Percentiles rank a stretch among this genome's conserved stretches.
Evolutionary conservation across 64 coral and sea anemone genomes (phyloP).

Genomic region (Astreopora myriophthalma): DNA sequence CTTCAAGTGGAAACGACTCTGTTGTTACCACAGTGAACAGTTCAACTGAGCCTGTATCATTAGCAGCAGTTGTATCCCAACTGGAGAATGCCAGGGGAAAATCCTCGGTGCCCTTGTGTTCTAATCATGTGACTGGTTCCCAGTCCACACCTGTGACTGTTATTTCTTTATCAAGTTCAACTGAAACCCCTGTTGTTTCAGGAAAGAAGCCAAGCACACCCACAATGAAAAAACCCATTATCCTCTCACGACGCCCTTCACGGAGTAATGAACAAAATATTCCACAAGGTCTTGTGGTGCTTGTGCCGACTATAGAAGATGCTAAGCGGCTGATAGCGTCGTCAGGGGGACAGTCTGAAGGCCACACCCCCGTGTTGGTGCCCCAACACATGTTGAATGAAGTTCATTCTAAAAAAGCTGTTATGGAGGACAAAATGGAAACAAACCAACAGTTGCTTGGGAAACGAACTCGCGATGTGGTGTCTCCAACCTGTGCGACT

Average conservation of each 20-base stretch:
- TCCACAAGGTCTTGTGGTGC: slow-evolving; percentile 83
- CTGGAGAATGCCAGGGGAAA: neutral
- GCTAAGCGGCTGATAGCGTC: slow-evolving; percentile 88
- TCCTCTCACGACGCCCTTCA: slow-evolving; percentile 67
- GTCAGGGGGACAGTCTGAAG: slow-evolving; percentile 55
- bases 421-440: neutral
- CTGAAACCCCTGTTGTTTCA: neutral
- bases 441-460: neutral
- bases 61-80: neutral
- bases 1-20: neutral
- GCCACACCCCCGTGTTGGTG: slow-evolving; percentile 79
- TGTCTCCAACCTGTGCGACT: neutral
- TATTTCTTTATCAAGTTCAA: neutral
- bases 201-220: neutral
- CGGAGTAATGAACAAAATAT: slow-evolving; percentile 56
- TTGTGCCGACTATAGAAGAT: slow-evolving; percentile 88
- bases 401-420: slow-evolving; percentile 8
- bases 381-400: slow-evolving; percentile 74
- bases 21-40: neutral
- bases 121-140: slow-evolving; percentile 10
- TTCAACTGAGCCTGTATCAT: neutral
- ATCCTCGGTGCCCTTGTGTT: neutral
- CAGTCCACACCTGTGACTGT: slow-evolving; percentile 19
- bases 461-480: neutral
- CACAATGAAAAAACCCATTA: slow-evolving; percentile 82